Evolutionary conservation across 2,113 vertebrate genomes (phyloP).

Genomic region (Spea bombifrons): DNA sequence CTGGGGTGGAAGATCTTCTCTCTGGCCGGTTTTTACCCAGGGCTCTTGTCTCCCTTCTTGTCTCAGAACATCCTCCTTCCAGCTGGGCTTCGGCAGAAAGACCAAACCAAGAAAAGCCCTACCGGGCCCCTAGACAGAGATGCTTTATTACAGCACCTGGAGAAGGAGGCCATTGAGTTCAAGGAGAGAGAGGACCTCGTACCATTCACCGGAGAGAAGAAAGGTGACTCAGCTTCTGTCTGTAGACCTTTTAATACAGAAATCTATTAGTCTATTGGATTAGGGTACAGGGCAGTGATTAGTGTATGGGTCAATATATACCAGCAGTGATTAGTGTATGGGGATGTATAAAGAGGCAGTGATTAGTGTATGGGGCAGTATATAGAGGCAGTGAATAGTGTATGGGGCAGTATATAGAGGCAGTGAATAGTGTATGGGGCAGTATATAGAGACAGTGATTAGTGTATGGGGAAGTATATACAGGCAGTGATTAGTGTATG

Average conservation of each 20-base stretch:
- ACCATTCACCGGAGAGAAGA: slow-evolving; percentile 90
- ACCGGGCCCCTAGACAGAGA: slow-evolving; percentile 82
- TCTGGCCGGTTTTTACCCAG: slow-evolving; percentile 26
- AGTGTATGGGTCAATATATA: too few species aligned
- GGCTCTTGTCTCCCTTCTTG: slow-evolving; percentile 32
- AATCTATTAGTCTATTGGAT: too few species aligned
- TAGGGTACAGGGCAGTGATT: too few species aligned
- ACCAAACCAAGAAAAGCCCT: slow-evolving; percentile 89
- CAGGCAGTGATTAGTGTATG: neutral
- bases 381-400: neutral
- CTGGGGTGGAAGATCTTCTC: too few species aligned
- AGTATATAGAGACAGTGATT: neutral
- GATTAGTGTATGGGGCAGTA: too few species aligned
- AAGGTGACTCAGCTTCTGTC: slow-evolving; percentile 63
- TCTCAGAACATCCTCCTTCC: slow-evolving; percentile 87
- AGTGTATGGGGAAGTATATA: too few species aligned
- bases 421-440: neutral
- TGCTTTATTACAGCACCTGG: slow-evolving; percentile 83
- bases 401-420: neutral
- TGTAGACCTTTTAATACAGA: too few species aligned
- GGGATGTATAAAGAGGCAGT: too few species aligned
- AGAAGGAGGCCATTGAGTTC: slow-evolving; percentile 81
- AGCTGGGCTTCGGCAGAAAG: slow-evolving; percentile 81
- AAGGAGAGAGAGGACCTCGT: slow-evolving; percentile 83
- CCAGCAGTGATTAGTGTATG: too few species aligned